phyloP scores from a whole-genome alignment of 2,888 invertebrate species.

The Adela reaumurella region DNA sequence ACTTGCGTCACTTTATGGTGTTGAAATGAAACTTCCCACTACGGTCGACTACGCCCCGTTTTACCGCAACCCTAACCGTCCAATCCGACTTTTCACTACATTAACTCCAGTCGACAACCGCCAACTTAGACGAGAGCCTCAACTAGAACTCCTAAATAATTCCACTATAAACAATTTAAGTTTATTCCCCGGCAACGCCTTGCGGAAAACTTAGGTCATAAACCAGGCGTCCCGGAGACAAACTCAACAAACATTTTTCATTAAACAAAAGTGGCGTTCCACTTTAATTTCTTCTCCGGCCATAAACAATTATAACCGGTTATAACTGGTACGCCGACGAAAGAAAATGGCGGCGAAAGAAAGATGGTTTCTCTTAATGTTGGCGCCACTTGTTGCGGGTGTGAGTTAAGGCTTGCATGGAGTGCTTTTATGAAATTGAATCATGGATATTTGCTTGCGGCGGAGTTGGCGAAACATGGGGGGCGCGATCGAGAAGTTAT shows the following conservation, averaged over 20 bases:
- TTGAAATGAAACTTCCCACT: too few relatives aligned
- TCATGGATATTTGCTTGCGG: neutral
- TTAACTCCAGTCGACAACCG: neutral
- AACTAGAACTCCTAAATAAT: neutral
- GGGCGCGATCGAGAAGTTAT: neutral
- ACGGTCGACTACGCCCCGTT: too few relatives aligned
- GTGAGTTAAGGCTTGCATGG: neutral
- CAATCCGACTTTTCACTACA: too few relatives aligned
- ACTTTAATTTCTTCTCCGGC: neutral
- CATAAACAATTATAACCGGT: neutral
- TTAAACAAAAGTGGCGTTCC: neutral
- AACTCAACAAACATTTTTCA: neutral
- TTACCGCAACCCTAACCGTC: too few relatives aligned
- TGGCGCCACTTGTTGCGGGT: neutral
- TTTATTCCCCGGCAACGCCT: neutral
- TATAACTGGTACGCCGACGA: neutral
- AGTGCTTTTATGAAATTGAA: neutral
- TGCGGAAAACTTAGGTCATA: neutral
- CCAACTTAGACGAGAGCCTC: neutral
- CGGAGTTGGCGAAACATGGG: neutral
- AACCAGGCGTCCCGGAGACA: neutral
- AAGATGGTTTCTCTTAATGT: neutral
- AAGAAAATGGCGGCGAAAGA: neutral
- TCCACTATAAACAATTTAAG: neutral
- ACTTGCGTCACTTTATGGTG: too few relatives aligned